Base-by-base conservation (phyloP, 2,888 invertebrate genomes). In the Deilephila porcellus region DNA sequence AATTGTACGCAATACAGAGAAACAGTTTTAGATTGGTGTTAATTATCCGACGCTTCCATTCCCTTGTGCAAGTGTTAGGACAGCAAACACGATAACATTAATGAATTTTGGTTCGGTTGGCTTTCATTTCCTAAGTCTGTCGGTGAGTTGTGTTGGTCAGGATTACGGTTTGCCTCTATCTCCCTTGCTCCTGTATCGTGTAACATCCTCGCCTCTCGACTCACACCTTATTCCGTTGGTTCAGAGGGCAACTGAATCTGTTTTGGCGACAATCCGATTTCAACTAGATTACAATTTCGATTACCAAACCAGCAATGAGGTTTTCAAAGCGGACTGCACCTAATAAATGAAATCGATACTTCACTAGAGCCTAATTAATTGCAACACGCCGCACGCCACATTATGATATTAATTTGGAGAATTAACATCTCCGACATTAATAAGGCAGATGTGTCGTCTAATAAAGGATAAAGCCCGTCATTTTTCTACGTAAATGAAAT, bases 41-140 rank as follows among this genome's bases (percentile, higher is more conserved):
- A 71, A 60, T 60, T 59, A 71, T 60, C 71, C 45, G 60, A 45
- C 14, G 60, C 71, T 71, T 37, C 29, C 82, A 82, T 83, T 81
- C 83, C 82, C 81, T 80, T 82, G 75, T 79, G 85, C 83, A 83
- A 82, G 81, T 81, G 81, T 84, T 81, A 81, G 87, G 85, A 88
- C 86, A 85, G 88, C 83, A 85, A 84, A 85, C 84, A 86, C 85
- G 89, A 90, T 90, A 89, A 88, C 88, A 88, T 86, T 89, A 90
- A 90, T 90, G 88, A 90, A 90, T 90, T 90, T 89, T 86, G 88
- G 89, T 90, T 90, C 84, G 85, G 86, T 82, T 86, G 84, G 86
- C 86, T 89, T 89, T 88, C 89, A 89, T 90, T 90, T 88, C 88
- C 88, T 88, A 87, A 89, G 86, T 87, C 88, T 83, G 79, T 80